Conservation (phyloP, 2,797 vertebrate genomes). For the Gobionotothen gibberifrons region DNA sequence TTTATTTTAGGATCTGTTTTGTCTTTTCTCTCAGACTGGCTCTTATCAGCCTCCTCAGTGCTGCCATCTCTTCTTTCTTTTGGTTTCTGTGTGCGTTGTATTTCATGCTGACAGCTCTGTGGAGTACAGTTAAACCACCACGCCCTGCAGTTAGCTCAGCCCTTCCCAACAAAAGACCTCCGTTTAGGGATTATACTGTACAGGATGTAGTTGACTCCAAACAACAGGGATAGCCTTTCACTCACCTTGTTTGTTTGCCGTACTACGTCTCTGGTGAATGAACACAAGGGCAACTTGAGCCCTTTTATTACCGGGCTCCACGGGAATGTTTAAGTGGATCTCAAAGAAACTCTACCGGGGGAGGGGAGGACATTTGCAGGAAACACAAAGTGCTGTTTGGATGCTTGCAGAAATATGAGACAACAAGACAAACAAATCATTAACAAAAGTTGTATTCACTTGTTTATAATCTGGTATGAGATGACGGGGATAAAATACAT, state of each 20-base stretch:
- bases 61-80: constrained; percentile 30
- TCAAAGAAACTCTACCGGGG: constrained; percentile 5
- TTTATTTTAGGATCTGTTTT: constrained; percentile 19
- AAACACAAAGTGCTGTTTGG: constrained; percentile 4
- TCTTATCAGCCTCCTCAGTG: constrained; percentile 6
- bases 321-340: constrained; percentile 33
- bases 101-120: constrained; percentile 58
- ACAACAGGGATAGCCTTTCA: constrained; percentile 68
- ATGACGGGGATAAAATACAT: not conserved
- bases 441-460: not conserved
- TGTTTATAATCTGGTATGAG: constrained; percentile 2
- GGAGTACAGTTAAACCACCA: constrained; percentile 60
- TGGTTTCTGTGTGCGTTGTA: constrained; percentile 28
- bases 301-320: constrained; percentile 43
- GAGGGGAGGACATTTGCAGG: not conserved
- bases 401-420: constrained; percentile 18
- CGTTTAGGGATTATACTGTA: constrained; percentile 60
- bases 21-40: not conserved
- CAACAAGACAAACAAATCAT: not conserved
- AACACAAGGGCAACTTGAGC: constrained; percentile 60
- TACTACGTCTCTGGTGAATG: constrained; percentile 49
- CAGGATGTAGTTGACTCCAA: constrained; percentile 70
- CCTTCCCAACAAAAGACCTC: constrained; percentile 64
- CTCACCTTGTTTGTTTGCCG: constrained; percentile 59
- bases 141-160: constrained; percentile 57